Base-by-base conservation (phyloP, 2,113 vertebrate genomes). In the Pterophyllum scalare region DNA sequence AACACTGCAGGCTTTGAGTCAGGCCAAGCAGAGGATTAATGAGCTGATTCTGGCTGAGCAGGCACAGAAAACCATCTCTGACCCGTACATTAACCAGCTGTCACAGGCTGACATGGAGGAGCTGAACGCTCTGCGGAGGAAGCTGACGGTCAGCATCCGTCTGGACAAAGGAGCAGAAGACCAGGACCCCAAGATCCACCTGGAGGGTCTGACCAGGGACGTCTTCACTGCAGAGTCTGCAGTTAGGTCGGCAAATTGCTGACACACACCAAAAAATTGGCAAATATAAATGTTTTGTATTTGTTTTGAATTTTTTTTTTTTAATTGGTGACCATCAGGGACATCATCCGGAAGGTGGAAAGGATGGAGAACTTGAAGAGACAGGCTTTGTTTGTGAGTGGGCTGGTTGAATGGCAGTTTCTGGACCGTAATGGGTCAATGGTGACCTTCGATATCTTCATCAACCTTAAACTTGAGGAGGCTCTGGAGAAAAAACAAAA, bases 151-250 rank as follows among this genome's bases (percentile, higher is more conserved):
- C 19, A 87, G 22, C 43, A 94, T 99, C 83, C 28, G 24, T 0
- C 14, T 97, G 86, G 91, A 96, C 20, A n/a, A 2, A 10, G 81
- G 59, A 2, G 22, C 1, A 19, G 57, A 33, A 0, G 65, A 43
- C 54, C 85, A 84, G 17, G 93, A 94, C 6, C 89, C 95, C 43
- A 2, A 12, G 4, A 94, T 99, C 80, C 83, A 76, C 2, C 87
- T 99, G 82, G 94, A 87, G 49, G 98, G 98, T 56, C 89, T 97
- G 61, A 96, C 88, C 86, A 93, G 93, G 35, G 97, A 98, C 2
- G 96, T 98, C 12, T 59, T 72, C 0, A 72, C 40, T 0, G 96
- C 96, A 6, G 93, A 88, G 19, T 54, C 77, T 13, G 35, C 1
- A 1, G 0, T 94, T 0, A 91, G 91, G 92, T 93, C 49, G 56